phyloP scores from a whole-genome alignment of 2,113 vertebrate genomes.

The Ceyx melanurus region DNA sequence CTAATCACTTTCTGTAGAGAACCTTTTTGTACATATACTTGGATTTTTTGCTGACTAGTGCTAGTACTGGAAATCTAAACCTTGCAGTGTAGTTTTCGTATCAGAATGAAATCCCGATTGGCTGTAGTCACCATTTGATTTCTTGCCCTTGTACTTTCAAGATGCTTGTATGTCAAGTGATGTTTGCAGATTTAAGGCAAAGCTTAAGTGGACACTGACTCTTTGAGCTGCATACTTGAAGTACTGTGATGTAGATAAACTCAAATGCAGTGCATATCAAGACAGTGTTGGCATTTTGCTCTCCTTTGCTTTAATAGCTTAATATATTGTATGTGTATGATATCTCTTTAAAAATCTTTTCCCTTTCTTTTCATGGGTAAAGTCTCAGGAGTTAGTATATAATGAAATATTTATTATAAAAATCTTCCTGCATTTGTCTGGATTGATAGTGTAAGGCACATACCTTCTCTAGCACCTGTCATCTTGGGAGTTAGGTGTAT shows the following conservation, averaged over 20 bases:
- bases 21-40: conserved; percentile 70
- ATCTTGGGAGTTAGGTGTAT: conserved; percentile 52
- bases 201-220: conserved; percentile 30
- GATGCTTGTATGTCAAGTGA: conserved; percentile 47
- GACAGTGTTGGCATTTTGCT: conserved; percentile 53
- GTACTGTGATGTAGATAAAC: conserved; percentile 70
- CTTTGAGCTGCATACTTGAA: conserved; percentile 55
- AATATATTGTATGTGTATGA: conserved; percentile 62
- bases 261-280: conserved; percentile 61
- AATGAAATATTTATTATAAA: conserved; percentile 71
- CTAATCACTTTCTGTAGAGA: conserved; percentile 67
- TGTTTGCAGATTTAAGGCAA: conserved; percentile 26
- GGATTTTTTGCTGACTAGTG: conserved; percentile 57
- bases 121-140: conserved; percentile 54
- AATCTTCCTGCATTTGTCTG: conserved; percentile 50
- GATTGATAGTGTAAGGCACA: conserved; percentile 61
- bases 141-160: conserved; percentile 51
- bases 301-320: conserved; percentile 64
- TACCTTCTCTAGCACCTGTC: conserved; percentile 57
- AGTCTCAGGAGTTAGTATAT: conserved; percentile 70
- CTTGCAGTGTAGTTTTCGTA: conserved; percentile 36
- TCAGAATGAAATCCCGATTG: conserved; percentile 8
- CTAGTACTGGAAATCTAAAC: conserved; percentile 34
- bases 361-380: conserved; percentile 57
- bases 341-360: conserved; percentile 31